Base-by-base conservation (phyloP, 2,797 vertebrate genomes). In the Ambastaia sidthimunki region DNA sequence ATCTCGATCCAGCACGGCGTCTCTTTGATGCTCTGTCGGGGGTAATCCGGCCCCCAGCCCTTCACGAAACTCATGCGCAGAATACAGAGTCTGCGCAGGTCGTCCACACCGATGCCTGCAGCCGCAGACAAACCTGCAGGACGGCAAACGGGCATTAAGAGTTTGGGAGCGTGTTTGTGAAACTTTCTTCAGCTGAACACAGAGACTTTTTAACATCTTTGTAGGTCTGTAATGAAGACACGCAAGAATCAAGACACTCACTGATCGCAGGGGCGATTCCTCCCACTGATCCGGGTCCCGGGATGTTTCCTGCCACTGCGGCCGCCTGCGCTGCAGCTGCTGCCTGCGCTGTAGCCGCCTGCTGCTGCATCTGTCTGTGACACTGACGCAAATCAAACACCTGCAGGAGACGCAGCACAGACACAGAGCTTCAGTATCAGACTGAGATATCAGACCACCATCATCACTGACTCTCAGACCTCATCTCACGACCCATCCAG, bases 1-100 rank as follows among this genome's bases (percentile, higher is more conserved):
- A 99, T 98, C 88, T 99, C 97, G 3, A 99, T 98, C 97, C 97
- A 99, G 91, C 97, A 99, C 0, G 97, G 97, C 0, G 97, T 98
- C 88, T 98, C 96, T 83, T 98, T 99, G 88, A 98, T 99, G 94
- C 97, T 99, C 87, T 98, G 97, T 10, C 97, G 90, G 0, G 97
- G 97, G 88, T 99, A 98, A 89, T 99, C 97, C 0, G 97, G 97
- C 9, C 97, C 97, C 97, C 97, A 99, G 82, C 97, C 97, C 87
- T 99, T 98, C 1, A 99, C 97, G 3, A 99, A 99, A 85, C 97
- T 99, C 97, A 99, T 98, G 83, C 97, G 90, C 88, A 99, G 92
- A 80, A 99, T 98, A 86, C 97, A 99, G 60, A 99, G 91, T 50
- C 97, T 93, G 18, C 97, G 96, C n/a, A 99, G 94, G 89, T 99